Base-by-base conservation (phyloP, 2,888 invertebrate species). In the Halictus quadricinctus region DNA sequence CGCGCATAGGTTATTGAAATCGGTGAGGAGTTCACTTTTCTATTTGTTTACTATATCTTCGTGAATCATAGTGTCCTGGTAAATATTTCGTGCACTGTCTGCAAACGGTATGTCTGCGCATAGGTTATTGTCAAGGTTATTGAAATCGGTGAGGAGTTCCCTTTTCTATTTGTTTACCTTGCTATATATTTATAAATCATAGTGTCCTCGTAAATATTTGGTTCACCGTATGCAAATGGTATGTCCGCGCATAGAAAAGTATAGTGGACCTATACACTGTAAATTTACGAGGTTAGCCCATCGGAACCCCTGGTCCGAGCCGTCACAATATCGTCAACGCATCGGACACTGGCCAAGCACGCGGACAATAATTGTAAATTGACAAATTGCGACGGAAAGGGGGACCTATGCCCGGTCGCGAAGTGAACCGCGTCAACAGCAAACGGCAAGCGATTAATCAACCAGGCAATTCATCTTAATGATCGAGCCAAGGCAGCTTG, bases 391-490 rank as follows among this genome's bases (percentile, higher is more conserved):
- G 60, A 48, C n/a, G 73, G 85, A 84, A 81, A 76, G 84, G 78
- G 80, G 46, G 64, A 54, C 25, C 81, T 48, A 84, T 80, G 64
- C 41, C 29, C 25, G 76, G 10, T 58, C 72, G 81, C 74, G 79
- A 81, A 76, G 81, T 76, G 80, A 79, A 80, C 36, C 81, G 87
- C 87, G 91, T 90, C 91, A 90, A 73, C 87, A 86, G 82, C 90
- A 91, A 91, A 91, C 88, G 91, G 91, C 80, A 86, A 74, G 84
- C 88, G 87, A 92, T 92, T 92, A 92, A 92, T 92, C 92, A 92
- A 88, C 83, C 80, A 48, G 86, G 89, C 87, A 88, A 92, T 92
- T 91, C 91, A 92, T 92, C 92, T 92, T 92, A 92, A 92, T 90
- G 91, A 91, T 89, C 88, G 91, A 84, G 82, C 87, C 87, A 87